These are phyloP conservation scores for Pseudolycoriella hygida DNA, from an alignment of 2,888 invertebrate species.

Conservation along the genomic window DNA sequence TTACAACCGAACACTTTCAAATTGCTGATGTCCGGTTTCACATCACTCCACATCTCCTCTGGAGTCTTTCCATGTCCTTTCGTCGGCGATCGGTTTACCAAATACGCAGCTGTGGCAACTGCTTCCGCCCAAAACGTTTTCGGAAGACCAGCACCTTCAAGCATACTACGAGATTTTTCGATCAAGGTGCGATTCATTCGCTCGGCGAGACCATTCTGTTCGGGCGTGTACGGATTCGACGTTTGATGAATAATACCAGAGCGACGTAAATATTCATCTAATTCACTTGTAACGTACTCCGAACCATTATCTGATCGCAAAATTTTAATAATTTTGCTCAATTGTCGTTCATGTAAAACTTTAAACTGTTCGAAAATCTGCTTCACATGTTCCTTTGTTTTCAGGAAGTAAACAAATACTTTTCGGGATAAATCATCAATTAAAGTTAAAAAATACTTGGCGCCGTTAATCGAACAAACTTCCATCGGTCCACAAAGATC, in stretches of 20 bases:
- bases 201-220: no score
- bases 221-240: conserved; percentile 16
- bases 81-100: no score
- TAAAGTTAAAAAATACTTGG: neutral
- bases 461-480: neutral
- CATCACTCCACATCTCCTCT: conserved; percentile 19
- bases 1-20: conserved; percentile 21
- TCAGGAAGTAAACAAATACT: neutral
- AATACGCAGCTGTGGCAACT: no score
- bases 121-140: conserved; percentile 20
- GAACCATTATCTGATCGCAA: conserved; percentile 14
- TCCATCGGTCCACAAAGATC: no score
- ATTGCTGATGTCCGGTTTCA: conserved; percentile 17
- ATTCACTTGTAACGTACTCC: conserved; percentile 12
- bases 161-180: conserved; percentile 15
- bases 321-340: neutral
- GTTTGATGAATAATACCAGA: conserved; percentile 18
- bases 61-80: conserved; percentile 14
- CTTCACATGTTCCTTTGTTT: neutral
- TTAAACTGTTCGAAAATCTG: neutral
- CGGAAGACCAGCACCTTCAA: conserved; percentile 13
- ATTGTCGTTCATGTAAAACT: neutral
- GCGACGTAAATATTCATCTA: no score
- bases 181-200: no score
- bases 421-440: neutral